Evolutionary conservation across 2,113 vertebrate genomes (phyloP).

Genomic region (Sinocyclocheilus anshuiensis): DNA sequence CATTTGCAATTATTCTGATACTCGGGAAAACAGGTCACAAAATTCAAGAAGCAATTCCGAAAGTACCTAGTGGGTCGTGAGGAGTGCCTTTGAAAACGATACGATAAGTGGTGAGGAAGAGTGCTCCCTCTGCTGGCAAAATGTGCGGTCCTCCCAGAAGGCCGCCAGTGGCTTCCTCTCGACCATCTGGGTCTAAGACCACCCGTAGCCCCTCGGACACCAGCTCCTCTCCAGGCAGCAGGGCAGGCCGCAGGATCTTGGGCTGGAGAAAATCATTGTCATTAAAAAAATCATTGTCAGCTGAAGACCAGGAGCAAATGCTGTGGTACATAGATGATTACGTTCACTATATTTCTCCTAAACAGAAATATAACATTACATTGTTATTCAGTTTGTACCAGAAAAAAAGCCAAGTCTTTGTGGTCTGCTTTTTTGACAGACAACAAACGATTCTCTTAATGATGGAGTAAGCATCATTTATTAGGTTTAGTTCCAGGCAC

Average conservation of each 20-base stretch:
- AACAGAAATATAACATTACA: background rate
- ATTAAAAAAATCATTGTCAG: background rate
- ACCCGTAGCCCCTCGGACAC: conserved; percentile 93
- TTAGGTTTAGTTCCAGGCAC: background rate
- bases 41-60: background rate
- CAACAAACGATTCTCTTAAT: background rate
- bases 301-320: background rate
- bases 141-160: conserved; percentile 93
- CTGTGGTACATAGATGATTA: background rate
- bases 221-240: conserved; percentile 94
- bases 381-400: background rate
- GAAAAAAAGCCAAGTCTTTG: background rate
- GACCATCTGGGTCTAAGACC: conserved; percentile 90
- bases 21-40: background rate
- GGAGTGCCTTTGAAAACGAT: conserved; percentile 97
- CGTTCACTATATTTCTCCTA: background rate
- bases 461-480: background rate
- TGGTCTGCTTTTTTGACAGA: conserved; percentile 7
- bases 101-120: conserved; percentile 95
- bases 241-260: conserved; percentile 90
- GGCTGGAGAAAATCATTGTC: conserved; percentile 75
- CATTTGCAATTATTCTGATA: too few species aligned
- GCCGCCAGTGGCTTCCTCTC: conserved; percentile 93
- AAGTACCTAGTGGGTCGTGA: conserved; percentile 89
- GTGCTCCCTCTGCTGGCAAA: conserved; percentile 95